Percentiles rank a stretch among this genome's conserved stretches.
These are phyloP conservation scores for Leptobrachium ailaonicum DNA, from an alignment of 2,113 vertebrate species.

Conservation along the genomic window DNA sequence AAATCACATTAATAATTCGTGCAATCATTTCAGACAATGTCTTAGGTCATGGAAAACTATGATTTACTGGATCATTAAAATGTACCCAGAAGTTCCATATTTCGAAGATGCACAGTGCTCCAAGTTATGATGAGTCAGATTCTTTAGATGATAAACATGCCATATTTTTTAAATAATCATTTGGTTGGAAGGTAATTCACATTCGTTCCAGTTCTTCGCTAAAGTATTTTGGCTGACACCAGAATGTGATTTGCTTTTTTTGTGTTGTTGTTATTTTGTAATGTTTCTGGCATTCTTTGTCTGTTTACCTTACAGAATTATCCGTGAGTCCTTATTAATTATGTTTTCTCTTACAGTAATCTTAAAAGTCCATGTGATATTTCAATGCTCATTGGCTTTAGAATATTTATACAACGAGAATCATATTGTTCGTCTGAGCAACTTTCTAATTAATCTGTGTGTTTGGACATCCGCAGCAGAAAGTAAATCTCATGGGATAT, in stretches of 20 bases:
- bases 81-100: neutral
- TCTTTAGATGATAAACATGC: neutral
- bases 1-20: too few species aligned
- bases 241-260: neutral
- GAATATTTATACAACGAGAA: too few species aligned
- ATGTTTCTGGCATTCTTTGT: neutral
- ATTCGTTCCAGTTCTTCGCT: neutral
- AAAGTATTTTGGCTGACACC: neutral
- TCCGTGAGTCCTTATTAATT: neutral
- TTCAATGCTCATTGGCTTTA: too few species aligned
- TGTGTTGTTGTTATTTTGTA: neutral
- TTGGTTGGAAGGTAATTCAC: neutral
- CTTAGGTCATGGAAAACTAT: neutral
- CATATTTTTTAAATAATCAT: neutral
- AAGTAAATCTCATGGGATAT: too few species aligned
- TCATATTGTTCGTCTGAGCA: too few species aligned
- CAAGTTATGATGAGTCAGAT: neutral
- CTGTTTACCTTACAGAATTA: neutral
- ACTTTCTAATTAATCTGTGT: too few species aligned
- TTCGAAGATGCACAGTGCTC: neutral
- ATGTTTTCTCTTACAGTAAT: neutral
- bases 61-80: neutral
- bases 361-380: neutral
- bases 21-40: neutral
- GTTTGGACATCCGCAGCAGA: too few species aligned